A percentile compares a stretch with the other conserved stretches of the same genome.
phyloP scores from a whole-genome alignment of 2,113 vertebrate genomes.

The Scortum barcoo region DNA sequence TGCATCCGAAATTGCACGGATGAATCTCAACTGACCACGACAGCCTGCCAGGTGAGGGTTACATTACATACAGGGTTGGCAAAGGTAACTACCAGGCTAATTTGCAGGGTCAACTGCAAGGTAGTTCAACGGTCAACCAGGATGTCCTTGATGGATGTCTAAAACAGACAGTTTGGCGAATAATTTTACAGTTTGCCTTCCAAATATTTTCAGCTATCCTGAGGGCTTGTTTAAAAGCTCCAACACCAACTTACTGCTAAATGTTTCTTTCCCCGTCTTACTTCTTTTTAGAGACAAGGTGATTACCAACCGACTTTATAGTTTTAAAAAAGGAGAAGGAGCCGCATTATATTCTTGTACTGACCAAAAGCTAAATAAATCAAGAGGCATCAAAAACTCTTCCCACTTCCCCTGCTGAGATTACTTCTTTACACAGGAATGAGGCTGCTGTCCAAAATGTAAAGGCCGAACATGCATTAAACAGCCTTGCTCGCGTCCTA shows the following conservation, averaged over 20 bases:
- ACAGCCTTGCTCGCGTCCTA: slow-evolving; percentile 4
- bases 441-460: slow-evolving; percentile 12
- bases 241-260: background rate
- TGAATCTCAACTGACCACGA: background rate
- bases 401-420: slow-evolving; percentile 11
- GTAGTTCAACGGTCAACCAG: background rate
- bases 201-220: background rate
- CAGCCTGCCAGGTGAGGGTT: background rate
- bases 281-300: background rate
- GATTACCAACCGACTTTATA: background rate
- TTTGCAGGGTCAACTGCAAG: too few relatives aligned
- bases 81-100: too few relatives aligned
- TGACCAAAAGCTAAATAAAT: background rate
- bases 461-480: slow-evolving; percentile 49
- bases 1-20: background rate
- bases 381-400: background rate
- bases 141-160: background rate
- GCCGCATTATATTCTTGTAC: background rate
- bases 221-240: background rate
- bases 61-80: background rate
- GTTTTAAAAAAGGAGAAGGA: background rate
- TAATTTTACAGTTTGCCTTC: background rate
- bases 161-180: background rate
- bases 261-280: background rate
- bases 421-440: slow-evolving; percentile 22